Evolutionary conservation across 1,140 invertebrate genomes (phyloP), one percentile per base, ranked within the genome.

Genomic region (Aleiodes sp.): DNA sequence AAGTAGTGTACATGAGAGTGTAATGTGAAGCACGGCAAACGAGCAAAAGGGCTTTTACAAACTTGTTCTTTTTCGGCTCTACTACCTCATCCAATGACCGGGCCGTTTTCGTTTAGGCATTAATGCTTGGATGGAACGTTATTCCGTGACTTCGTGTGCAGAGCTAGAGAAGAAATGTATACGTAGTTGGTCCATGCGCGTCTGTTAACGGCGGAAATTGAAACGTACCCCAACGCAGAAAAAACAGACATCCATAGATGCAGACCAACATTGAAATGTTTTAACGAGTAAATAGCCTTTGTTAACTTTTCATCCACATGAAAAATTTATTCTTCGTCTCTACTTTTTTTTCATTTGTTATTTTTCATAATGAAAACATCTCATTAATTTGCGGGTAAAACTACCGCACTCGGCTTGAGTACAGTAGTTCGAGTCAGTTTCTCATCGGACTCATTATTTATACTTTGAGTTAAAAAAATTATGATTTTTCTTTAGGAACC

Each of bases 171-270:
- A 29, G 1, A 26, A 39, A 64, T 10, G 9, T 16, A 46, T n/a
- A 64, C 62, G 14, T n/a, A 12, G 37, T 43, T 64, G 14, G 41
- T 46, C 37, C 12, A 2, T 52, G 46, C 16, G n/a, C n/a, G n/a
- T n/a, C 52, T 66, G 57, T 66, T 66, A 37, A 52, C 19, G 21
- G n/a, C 31, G 65, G 65, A 66, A 66, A 66, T 66, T 57, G 65
- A 66, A 66, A 66, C 26, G 65, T 35, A 66, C 39, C 65, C 37
- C 46, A 29, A 14, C 19, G 19, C 31, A 39, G 31, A 37, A 31
- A 56, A 52, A 14, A 56, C 26, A 3, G 14, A 19, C 35, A 6
- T 21, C n/a, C 12, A 29, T 60, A 60, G 16, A 6, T 24, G 26
- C 21, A 52, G 2, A 9, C 21, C 14, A 16, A 43, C 46, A 52